A percentile compares a stretch with the other conserved stretches of the same genome.
phyloP scores from a whole-genome alignment of 2,888 invertebrate species.

The Crocallis elinguaria region DNA sequence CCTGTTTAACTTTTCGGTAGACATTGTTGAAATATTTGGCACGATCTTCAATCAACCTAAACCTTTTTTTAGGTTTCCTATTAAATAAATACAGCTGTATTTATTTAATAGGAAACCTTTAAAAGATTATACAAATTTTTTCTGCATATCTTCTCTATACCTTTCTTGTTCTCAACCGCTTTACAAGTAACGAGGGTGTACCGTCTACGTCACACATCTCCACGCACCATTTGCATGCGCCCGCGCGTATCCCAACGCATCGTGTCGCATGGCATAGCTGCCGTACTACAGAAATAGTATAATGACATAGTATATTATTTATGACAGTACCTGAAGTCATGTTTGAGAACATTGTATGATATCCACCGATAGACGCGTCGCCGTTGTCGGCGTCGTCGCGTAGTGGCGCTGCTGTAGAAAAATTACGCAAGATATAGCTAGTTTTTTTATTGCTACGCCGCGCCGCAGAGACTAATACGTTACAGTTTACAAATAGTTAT shows the following conservation, averaged over 20 bases:
- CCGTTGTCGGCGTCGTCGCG: too few relatives aligned
- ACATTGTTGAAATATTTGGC: too few relatives aligned
- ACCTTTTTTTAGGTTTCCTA: too few relatives aligned
- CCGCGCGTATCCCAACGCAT: constrained; percentile 74
- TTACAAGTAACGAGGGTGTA: constrained; percentile 65
- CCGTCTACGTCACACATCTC: constrained; percentile 73
- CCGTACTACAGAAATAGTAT: constrained; percentile 75
- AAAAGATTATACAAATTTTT: constrained; percentile 24
- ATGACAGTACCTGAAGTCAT: constrained; percentile 6
- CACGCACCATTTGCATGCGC: constrained; percentile 81
- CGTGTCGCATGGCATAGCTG: constrained; percentile 58
- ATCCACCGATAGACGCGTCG: neutral
- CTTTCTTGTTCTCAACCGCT: constrained; percentile 30
- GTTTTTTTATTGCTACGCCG: too few relatives aligned
- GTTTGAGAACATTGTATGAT: neutral
- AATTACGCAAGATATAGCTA: too few relatives aligned
- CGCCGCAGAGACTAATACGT: too few relatives aligned
- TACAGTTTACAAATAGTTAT: too few relatives aligned
- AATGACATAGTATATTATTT: constrained; percentile 78
- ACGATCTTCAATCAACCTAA: too few relatives aligned
- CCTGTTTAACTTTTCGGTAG: too few relatives aligned
- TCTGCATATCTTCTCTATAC: constrained; percentile 58
- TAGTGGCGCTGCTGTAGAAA: too few relatives aligned
- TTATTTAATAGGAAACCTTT: too few relatives aligned
- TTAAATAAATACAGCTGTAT: too few relatives aligned